Evolutionary conservation across 2,888 invertebrate genomes (phyloP).

Genomic region (Sarcophaga variegata): DNA sequence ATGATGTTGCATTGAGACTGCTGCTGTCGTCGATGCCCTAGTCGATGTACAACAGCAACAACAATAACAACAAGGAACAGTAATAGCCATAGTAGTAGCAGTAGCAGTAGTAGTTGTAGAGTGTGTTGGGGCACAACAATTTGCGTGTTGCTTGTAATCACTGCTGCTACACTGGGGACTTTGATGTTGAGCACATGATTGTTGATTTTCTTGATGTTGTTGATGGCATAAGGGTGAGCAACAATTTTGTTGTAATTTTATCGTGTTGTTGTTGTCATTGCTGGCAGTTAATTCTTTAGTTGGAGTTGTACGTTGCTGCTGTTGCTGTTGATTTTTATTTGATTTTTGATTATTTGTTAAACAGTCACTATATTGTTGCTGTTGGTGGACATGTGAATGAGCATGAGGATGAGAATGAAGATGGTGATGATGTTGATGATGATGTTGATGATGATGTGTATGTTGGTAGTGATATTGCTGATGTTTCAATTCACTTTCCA

Average conservation of each 20-base stretch:
- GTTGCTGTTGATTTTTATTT: constrained; percentile 57
- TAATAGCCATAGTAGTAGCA: constrained; percentile 26
- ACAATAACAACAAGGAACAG: constrained; percentile 57
- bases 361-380: constrained; percentile 40
- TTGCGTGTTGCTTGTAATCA: constrained; percentile 48
- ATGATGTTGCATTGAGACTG: constrained; percentile 60
- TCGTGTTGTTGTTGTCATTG: constrained; percentile 50
- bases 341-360: constrained; percentile 66
- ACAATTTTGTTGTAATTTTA: constrained; percentile 61
- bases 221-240: constrained; percentile 54
- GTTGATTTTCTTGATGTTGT: constrained; percentile 55
- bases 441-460: constrained; percentile 29
- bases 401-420: constrained; percentile 46
- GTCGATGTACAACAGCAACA: constrained; percentile 13
- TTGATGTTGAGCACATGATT: constrained; percentile 67
- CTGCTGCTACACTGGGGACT: constrained; percentile 69
- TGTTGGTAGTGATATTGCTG: constrained; percentile 29
- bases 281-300: constrained; percentile 55
- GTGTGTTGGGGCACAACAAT: constrained; percentile 18
- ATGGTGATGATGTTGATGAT: constrained; percentile 53
- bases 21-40: constrained; percentile 31
- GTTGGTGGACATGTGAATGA: constrained; percentile 28
- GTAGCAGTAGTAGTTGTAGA: constrained; percentile 33
- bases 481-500: constrained; percentile 64
- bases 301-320: constrained; percentile 15